These are phyloP conservation scores for Meteorus colon DNA, from an alignment of 2,888 invertebrate genomes.

Conservation along the genomic window DNA sequence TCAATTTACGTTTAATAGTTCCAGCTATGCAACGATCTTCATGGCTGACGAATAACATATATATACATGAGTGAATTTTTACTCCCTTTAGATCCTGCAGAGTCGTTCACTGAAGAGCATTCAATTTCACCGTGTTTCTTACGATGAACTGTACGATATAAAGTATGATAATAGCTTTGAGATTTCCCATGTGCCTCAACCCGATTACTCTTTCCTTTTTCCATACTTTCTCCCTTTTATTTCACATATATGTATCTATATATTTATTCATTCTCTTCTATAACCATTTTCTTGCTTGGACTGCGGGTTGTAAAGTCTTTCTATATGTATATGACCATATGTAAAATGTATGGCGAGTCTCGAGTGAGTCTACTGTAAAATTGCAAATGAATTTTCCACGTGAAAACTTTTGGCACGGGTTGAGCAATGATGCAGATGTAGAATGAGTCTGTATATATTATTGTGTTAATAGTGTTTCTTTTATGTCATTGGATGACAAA, in stretches of 20 bases:
- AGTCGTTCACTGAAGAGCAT: conserved; percentile 37
- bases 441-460: background rate
- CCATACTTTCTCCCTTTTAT: conserved; percentile 38
- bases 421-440: conserved; percentile 27
- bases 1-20: conserved; percentile 4
- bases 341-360: conserved; percentile 44
- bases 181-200: conserved; percentile 54
- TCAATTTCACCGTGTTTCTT: conserved; percentile 47
- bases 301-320: conserved; percentile 51
- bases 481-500: background rate
- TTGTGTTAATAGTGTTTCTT: background rate
- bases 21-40: background rate
- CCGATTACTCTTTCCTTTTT: conserved; percentile 49
- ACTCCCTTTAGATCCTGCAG: conserved; percentile 14
- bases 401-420: conserved; percentile 46
- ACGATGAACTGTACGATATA: conserved; percentile 45
- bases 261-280: background rate
- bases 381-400: conserved; percentile 54
- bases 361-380: conserved; percentile 50
- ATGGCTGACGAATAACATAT: background rate
- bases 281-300: conserved; percentile 13
- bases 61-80: background rate
- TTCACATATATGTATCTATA: background rate
- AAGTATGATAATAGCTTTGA: conserved; percentile 53
- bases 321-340: conserved; percentile 21